Evolutionary conservation across 2,888 invertebrate genomes (phyloP).

Genomic region (Acanthosoma haemorrhoidale): DNA sequence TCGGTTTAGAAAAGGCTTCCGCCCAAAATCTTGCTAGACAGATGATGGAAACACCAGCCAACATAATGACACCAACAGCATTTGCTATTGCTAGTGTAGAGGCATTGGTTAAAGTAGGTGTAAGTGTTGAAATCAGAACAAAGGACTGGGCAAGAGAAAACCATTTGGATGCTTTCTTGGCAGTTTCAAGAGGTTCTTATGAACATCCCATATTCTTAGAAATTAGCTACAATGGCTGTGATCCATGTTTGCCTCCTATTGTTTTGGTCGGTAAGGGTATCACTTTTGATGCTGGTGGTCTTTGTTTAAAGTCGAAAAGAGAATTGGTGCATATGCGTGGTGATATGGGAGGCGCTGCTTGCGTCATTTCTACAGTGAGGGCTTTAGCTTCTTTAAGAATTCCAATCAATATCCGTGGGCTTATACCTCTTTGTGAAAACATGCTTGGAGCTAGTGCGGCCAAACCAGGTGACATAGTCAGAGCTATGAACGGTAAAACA

Average conservation of each 20-base stretch:
- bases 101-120: slow-evolving; percentile 51
- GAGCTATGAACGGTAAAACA: slow-evolving; percentile 67
- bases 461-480: slow-evolving; percentile 72
- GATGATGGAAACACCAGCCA: slow-evolving; percentile 75
- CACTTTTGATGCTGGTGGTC: slow-evolving; percentile 67
- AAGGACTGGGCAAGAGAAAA: slow-evolving; percentile 70
- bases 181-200: slow-evolving; percentile 69
- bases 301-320: slow-evolving; percentile 60
- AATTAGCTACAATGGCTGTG: slow-evolving; percentile 62
- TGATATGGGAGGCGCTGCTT: slow-evolving; percentile 84
- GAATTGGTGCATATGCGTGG: slow-evolving; percentile 68
- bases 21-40: slow-evolving; percentile 73
- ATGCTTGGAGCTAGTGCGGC: slow-evolving; percentile 72
- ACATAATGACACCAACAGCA: slow-evolving; percentile 69
- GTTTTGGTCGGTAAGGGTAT: slow-evolving; percentile 67
- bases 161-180: slow-evolving; percentile 74
- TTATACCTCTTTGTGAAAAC: slow-evolving; percentile 74
- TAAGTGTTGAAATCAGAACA: slow-evolving; percentile 61
- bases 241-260: slow-evolving; percentile 57
- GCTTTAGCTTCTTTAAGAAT: slow-evolving; percentile 64
- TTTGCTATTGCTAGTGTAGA: slow-evolving; percentile 67
- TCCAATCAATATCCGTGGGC: slow-evolving; percentile 66
- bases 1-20: slow-evolving; percentile 65
- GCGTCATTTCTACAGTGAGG: slow-evolving; percentile 66
- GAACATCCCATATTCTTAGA: slow-evolving; percentile 78